Base-by-base conservation (phyloP, 2,888 invertebrate species). In the Ethmia dodecea region DNA sequence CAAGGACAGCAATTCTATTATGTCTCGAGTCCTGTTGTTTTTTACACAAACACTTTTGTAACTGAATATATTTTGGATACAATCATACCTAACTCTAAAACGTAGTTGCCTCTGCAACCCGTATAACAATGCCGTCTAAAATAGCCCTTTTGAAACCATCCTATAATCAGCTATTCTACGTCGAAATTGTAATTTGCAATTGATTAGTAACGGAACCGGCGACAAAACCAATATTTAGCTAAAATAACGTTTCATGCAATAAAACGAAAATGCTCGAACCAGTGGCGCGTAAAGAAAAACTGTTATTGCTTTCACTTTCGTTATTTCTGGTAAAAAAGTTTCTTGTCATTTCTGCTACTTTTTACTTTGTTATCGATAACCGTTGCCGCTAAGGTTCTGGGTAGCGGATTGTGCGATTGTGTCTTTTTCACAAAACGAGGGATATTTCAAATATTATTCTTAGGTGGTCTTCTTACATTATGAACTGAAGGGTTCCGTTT, bases 231-330 rank as follows among this genome's bases (percentile, higher is more conserved):
- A 71, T 68, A 67, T 70, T 68, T 61, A 58, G 60, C 61, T 55
- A 46, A 54, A 63, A 54, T 57, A 55, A 56, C 55, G 45, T 55
- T 56, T 13, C 37, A 28, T 22, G 33, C 26, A 24, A 38, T 20
- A n/a, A 33, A 36, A 49, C 37, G 42, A 42, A 46, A 57, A 55
- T 47, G 49, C 50, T 45, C 31, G 42, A 20, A n/a, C 45, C 65
- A 57, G 40, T 55, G 59, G 56, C 48, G 61, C 69, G 69, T 58
- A 52, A 57, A 60, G 55, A 58, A 46, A 52, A 50, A 49, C 49
- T 33, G 46, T 49, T 45, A 45, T 31, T 42, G 38, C 72, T 75
- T 74, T 75, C 73, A 72, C 75, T 73, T 53, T 71, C 55, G 52
- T 56, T 62, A 57, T 59, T 60, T 55, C 52, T 47, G 40, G 49